Evolutionary conservation across 2,888 invertebrate genomes (phyloP), one percentile per base, ranked within the genome.

Genomic region (Exocentrus adspersus): DNA sequence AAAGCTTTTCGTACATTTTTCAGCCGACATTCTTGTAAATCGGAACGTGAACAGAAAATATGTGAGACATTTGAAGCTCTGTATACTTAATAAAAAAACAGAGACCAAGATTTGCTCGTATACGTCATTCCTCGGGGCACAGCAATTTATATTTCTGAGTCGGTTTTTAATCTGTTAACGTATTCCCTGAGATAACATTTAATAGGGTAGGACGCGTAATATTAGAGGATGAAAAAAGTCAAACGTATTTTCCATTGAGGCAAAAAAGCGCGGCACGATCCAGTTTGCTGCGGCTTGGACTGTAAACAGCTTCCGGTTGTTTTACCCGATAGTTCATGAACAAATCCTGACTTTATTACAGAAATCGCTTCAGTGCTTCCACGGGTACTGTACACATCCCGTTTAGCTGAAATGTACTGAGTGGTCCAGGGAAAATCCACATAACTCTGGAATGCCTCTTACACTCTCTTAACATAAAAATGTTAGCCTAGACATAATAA

Each of bases 1-100:
- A 53, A 37, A 41, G 21, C 53, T 10, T 28, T 24, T 42, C 41
- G n/a, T 21, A 52, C 32, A 53, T 53, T 20, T 19, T 14, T 41
- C 41, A 37, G 37, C 20, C 24, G 4, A 24, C 7, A 24, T 24
- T 24, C 24, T 24, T 24, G 7, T 5, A 24, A 24, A 5, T 7
- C 24, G 24, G 4, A 24, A 24, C 3, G 7, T 24, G 24, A 24
- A 7, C n/a, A n/a, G 7, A 24, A 5, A 3, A 24, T 24, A 24
- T 7, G 24, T 5, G 7, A 24, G 24, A 24, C 7, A 24, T 24
- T 24, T 7, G 4, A 7, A 24, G 24, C 24, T 7, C 24, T 24
- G 24, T 7, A 24, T 24, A 24, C 3, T 24, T n/a, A n/a, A n/a
- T n/a, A n/a, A n/a, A n/a, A n/a, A 24, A 24, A 24, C 3, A 24